These are phyloP conservation scores for Tokudaia muenninki DNA, from an alignment of 2,797 vertebrate genomes.

Conservation along the genomic window DNA sequence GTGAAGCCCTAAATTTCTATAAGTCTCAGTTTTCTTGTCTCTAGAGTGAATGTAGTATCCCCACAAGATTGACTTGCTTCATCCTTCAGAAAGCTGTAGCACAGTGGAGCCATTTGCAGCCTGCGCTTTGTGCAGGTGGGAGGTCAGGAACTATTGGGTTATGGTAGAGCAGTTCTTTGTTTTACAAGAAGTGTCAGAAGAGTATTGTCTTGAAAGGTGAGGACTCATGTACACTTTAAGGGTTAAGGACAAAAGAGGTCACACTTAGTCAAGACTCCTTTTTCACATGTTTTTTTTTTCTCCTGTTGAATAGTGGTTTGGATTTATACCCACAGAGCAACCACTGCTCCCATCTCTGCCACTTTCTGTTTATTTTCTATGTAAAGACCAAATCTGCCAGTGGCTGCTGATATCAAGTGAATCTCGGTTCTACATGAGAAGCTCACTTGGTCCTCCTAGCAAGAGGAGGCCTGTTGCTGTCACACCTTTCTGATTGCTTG, in stretches of 20 bases:
- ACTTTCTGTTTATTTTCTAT: constrained; percentile 12
- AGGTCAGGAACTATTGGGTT: no score
- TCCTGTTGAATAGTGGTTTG: not conserved
- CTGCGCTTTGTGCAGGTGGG: not conserved
- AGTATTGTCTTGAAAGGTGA: not conserved
- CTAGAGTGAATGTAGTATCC: not conserved
- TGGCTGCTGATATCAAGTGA: not conserved
- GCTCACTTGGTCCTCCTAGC: not conserved
- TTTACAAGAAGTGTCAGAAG: not conserved
- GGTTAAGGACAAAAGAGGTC: not conserved
- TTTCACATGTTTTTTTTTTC: not conserved
- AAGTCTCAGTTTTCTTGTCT: constrained; percentile 33
- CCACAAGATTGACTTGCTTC: not conserved
- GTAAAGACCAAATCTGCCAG: not conserved
- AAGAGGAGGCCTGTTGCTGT: not conserved
- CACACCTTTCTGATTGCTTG: no score
- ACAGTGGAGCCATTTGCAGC: not conserved
- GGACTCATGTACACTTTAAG: not conserved
- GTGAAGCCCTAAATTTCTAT: not conserved
- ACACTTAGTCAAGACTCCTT: not conserved
- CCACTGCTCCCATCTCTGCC: not conserved
- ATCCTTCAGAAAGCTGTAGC: not conserved
- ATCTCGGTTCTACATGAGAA: not conserved
- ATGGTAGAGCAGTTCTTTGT: not conserved
- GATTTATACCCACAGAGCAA: not conserved